Evolutionary conservation across 2,888 invertebrate genomes (phyloP), one percentile per base, ranked within the genome.

Genomic region (Apodemia hepburni): DNA sequence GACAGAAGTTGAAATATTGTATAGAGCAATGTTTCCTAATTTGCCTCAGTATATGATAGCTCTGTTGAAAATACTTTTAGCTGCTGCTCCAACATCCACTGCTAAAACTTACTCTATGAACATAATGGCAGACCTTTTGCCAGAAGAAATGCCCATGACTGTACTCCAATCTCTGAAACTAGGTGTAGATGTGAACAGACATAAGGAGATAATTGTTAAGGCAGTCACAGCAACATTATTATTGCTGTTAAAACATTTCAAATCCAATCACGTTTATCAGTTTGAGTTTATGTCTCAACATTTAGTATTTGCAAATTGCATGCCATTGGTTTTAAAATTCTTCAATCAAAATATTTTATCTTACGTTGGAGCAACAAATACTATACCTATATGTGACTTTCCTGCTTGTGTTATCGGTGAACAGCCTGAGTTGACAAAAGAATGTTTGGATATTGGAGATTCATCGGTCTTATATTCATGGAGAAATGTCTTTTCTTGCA

Each of bases 241-340:
- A 65, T 91, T 99, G 11, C 93, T 99, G 62, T 89, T 99, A 70
- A 99, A 99, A 88, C 99, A 99, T 91, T 98, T 99, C 77, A 99
- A 99, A 87, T 82, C 93, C 66, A 99, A 99, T 89, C 99, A 99
- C 89, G 94, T 99, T 59, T 99, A 99, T 84, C 99, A 99, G 90
- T 99, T 99, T 92, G 99, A 99, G 87, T 99, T 98, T 81, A 98
- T 99, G 96, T 98, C 98, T 1, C 99, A 99, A 85, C 99, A 99
- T 90, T 92, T 99, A 71, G 98, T 99, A 11, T 99, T 99, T 89
- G 99, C 99, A 65, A 99, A 99, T 84, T 99, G 99, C 80, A 98
- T 99, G 84, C 99, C 99, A 0, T 91, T 99, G 67, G 98, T 99
- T 22, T 92, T 99, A 62, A 99, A 99, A 83, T 99, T 99, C 90